Evolutionary conservation across 1,140 invertebrate species (phyloP), one percentile per base, ranked within the genome.

Genomic region (Drosophila ananassae): DNA sequence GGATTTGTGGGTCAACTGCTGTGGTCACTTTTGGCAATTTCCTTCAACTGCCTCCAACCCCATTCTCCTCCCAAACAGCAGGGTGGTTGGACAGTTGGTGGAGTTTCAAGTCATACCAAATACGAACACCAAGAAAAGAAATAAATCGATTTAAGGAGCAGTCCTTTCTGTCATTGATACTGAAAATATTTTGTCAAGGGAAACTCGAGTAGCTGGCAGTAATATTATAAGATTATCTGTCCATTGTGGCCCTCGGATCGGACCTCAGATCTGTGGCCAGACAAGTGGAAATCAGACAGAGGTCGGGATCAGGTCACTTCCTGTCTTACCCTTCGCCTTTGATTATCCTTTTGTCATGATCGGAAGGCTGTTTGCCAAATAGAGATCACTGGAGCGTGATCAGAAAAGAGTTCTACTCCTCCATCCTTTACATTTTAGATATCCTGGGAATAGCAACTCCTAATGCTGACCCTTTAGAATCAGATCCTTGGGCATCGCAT

Each of bases 11-110:
- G 37, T 51, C 24, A 32, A 47, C 56, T 73, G 75, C 72, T 82
- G 72, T 84, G 80, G 83, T 89, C 83, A 89, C 79, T 89, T 89
- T 79, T 89, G 83, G 83, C 84, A 89, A 89, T 89, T 89, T 89
- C 76, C 79, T 63, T 66, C 79, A 89, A 89, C 77, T 74, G 37
- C 25, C 56, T 56, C 30, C 52, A 60, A 77, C 81, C 80, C 81
- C 48, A 73, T 64, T 47, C 22, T 30, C 46, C 8, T 13, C 7
- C 50, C n/a, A 37, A 50, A 39, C 53, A 57, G 59, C 37, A 74
- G 44, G 50, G 50, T 44, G 53, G 34, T n/a, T 17, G 17, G 17
- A 17, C 17, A 17, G 17, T 17, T 17, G 24, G 30, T 47, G 52
- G 10, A n/a, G 22, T 17, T 47, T 13, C 6, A 46, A 39, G 24